A percentile compares a stretch with the other conserved stretches of the same genome.
Evolutionary conservation across 2,113 vertebrate species (phyloP).

Genomic region (Paralichthys olivaceus): DNA sequence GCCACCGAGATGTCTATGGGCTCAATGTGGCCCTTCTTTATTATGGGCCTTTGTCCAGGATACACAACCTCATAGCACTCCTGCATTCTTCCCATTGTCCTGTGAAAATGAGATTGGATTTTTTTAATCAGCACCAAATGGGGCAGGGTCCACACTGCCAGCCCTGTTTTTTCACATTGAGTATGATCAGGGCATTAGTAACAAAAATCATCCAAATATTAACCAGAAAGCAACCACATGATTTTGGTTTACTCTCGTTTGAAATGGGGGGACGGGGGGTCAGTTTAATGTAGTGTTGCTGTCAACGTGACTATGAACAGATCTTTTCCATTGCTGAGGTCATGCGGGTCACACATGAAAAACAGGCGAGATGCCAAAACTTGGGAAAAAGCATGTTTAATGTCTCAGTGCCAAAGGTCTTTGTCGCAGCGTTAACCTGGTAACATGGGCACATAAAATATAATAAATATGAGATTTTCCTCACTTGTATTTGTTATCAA

Average conservation of each 20-base stretch:
- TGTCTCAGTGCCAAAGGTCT: too few species aligned
- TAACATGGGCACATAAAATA: background rate
- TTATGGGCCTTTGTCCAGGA: conserved; percentile 85
- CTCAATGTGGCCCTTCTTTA: conserved; percentile 90
- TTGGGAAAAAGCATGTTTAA: too few species aligned
- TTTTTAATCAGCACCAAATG: background rate
- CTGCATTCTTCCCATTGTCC: conserved; percentile 90
- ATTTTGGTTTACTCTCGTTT: too few species aligned
- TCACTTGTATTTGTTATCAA: background rate
- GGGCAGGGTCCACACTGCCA: background rate
- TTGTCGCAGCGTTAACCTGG: too few species aligned
- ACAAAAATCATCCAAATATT: background rate
- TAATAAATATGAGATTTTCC: background rate
- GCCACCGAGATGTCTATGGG: conserved; percentile 89
- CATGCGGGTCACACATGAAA: too few species aligned
- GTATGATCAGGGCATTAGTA: background rate
- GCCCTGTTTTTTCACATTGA: background rate
- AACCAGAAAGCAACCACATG: background rate
- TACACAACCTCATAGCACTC: conserved; percentile 89
- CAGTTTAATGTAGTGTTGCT: too few species aligned
- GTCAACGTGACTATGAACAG: too few species aligned
- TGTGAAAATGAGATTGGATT: conserved; percentile 63
- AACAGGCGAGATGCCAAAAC: too few species aligned
- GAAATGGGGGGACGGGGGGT: too few species aligned
- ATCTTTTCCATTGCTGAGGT: too few species aligned